Evolutionary conservation across 2,888 invertebrate genomes (phyloP).

Genomic region (Aphidoletes aphidimyza): DNA sequence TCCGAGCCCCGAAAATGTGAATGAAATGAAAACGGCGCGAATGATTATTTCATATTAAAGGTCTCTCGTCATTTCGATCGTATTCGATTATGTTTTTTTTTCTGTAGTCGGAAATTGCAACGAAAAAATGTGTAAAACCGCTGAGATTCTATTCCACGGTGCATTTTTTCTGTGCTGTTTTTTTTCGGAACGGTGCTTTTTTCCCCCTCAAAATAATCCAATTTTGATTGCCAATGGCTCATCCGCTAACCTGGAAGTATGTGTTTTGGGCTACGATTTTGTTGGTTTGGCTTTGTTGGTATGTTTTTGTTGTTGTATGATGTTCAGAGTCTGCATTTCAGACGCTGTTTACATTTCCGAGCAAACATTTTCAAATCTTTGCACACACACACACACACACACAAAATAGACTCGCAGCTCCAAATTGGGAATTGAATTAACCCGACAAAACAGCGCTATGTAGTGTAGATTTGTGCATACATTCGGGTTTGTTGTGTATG

Average conservation of each 20-base stretch:
- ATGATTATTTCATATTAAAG: constrained; percentile 29
- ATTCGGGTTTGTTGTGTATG: constrained; percentile 20
- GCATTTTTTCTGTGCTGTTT: background rate
- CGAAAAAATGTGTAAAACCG: background rate
- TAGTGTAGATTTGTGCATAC: background rate
- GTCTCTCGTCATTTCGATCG: background rate
- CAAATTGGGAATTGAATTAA: background rate
- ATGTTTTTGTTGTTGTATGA: too few species aligned
- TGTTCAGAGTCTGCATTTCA: too few species aligned
- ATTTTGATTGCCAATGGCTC: background rate
- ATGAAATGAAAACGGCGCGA: background rate
- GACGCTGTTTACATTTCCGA: constrained; percentile 25
- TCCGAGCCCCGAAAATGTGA: background rate
- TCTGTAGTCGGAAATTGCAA: background rate
- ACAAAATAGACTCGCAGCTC: background rate
- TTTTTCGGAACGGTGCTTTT: background rate
- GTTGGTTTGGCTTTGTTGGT: too few species aligned
- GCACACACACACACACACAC: too few species aligned
- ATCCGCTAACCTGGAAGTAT: background rate
- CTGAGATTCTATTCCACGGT: background rate
- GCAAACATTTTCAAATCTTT: background rate
- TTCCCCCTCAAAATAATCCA: background rate
- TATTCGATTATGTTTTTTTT: background rate
- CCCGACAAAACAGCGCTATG: background rate
- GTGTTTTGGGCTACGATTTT: background rate